These are phyloP conservation scores for Adineta ricciae DNA, from an alignment of 2,888 invertebrate species.

Conservation along the genomic window DNA sequence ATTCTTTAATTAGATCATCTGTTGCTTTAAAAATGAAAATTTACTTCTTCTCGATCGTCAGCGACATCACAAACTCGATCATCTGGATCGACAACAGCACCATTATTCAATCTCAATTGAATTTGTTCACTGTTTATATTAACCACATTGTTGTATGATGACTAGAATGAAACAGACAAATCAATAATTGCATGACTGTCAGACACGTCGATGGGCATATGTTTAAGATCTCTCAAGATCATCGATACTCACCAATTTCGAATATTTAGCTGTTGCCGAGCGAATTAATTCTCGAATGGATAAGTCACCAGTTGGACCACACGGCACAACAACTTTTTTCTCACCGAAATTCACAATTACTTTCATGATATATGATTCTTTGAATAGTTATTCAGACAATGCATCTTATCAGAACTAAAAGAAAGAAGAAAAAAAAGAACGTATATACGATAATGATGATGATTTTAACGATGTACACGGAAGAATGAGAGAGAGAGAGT, in stretches of 20 bases:
- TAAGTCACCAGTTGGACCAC: conserved; percentile 11
- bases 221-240: not conserved
- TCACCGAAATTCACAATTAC: conserved; percentile 7
- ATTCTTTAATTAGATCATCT: not conserved
- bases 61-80: conserved; percentile 85
- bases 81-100: conserved; percentile 86
- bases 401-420: conserved; percentile 15
- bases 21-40: not conserved
- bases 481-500: not conserved
- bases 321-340: conserved; percentile 18
- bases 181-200: not conserved
- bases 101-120: conserved; percentile 49
- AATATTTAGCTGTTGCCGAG: not conserved
- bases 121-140: not conserved
- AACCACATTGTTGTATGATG: not conserved
- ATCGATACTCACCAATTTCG: not conserved
- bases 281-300: not conserved
- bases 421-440: not conserved
- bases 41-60: conserved; percentile 78
- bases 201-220: not conserved
- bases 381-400: not conserved
- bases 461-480: not conserved
- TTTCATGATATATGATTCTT: conserved; percentile 8
- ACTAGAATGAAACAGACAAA: not conserved
- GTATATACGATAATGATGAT: not conserved